Evolutionary conservation across 1,140 invertebrate genomes (phyloP).

Genomic region (Bombus impatiens): DNA sequence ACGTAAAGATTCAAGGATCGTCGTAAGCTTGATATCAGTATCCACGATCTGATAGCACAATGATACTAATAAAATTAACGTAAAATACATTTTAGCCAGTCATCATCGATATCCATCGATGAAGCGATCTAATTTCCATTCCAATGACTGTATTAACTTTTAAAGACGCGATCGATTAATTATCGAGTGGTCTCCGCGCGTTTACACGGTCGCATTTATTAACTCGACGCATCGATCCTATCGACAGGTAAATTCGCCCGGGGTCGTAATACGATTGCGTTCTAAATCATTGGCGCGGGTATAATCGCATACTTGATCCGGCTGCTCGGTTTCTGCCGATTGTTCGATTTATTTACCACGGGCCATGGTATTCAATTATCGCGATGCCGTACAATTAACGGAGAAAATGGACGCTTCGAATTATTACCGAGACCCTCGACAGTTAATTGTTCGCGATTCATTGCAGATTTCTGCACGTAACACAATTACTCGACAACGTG

Average conservation of each 20-base stretch:
- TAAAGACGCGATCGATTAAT: neutral
- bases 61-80: neutral
- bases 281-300: conserved; percentile 21
- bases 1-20: too few relatives aligned
- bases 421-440: conserved; percentile 15
- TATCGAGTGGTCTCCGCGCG: neutral
- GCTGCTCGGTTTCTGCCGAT: conserved; percentile 2
- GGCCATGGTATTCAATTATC: conserved; percentile 37
- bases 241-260: conserved; percentile 26
- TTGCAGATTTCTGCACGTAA: neutral
- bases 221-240: neutral
- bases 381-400: conserved; percentile 20
- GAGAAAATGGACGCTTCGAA: neutral
- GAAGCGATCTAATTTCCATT: neutral
- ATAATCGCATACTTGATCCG: conserved; percentile 1
- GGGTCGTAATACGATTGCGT: neutral
- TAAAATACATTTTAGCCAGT: too few relatives aligned
- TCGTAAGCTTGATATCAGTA: too few relatives aligned
- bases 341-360: conserved; percentile 27
- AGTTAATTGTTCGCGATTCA: conserved; percentile 15
- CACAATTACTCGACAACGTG: neutral
- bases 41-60: too few relatives aligned
- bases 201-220: neutral
- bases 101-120: neutral
- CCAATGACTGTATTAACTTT: neutral